Percentiles rank a stretch among this genome's conserved stretches.
Evolutionary conservation across 2,797 vertebrate species (phyloP).

Genomic region (Pterois miles): DNA sequence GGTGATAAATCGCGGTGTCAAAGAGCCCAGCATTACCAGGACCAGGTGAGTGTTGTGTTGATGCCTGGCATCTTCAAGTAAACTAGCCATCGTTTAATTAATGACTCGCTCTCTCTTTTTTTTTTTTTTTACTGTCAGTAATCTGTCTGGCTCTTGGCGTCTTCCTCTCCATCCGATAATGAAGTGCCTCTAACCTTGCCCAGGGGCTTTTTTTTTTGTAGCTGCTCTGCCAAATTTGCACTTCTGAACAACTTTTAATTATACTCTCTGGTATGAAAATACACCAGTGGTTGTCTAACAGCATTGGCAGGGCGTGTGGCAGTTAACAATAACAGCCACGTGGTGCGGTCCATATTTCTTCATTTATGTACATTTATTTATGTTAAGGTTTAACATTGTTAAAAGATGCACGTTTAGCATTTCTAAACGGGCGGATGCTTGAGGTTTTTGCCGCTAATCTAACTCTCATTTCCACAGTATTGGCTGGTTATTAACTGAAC

Average conservation of each 20-base stretch:
- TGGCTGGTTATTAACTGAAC: conserved; percentile 28
- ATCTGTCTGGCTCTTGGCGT: conserved; percentile 69
- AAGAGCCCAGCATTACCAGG: conserved; percentile 22
- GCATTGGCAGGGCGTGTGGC: conserved; percentile 27
- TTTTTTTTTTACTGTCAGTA: conserved; percentile 55
- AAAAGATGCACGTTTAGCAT: background rate
- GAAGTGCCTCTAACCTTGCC: conserved; percentile 71
- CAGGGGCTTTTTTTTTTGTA: conserved; percentile 48
- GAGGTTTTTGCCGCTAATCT: background rate
- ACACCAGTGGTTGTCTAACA: conserved; percentile 45
- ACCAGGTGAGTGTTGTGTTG: conserved; percentile 36
- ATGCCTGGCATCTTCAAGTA: conserved; percentile 55
- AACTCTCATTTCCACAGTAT: background rate
- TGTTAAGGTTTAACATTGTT: background rate
- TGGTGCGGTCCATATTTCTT: conserved; percentile 28
- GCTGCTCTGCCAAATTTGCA: conserved; percentile 69
- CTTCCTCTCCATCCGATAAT: conserved; percentile 65
- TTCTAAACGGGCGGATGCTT: background rate
- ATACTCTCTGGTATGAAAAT: conserved; percentile 65
- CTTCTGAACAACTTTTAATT: conserved; percentile 77
- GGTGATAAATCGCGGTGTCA: conserved; percentile 45
- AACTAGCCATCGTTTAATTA: conserved; percentile 63
- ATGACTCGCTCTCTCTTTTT: conserved; percentile 52
- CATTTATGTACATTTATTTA: background rate
- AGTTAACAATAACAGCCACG: conserved; percentile 46